Evolutionary conservation across 2,888 invertebrate genomes (phyloP), one percentile per base, ranked within the genome.

Genomic region (Leptothorax acervorum): DNA sequence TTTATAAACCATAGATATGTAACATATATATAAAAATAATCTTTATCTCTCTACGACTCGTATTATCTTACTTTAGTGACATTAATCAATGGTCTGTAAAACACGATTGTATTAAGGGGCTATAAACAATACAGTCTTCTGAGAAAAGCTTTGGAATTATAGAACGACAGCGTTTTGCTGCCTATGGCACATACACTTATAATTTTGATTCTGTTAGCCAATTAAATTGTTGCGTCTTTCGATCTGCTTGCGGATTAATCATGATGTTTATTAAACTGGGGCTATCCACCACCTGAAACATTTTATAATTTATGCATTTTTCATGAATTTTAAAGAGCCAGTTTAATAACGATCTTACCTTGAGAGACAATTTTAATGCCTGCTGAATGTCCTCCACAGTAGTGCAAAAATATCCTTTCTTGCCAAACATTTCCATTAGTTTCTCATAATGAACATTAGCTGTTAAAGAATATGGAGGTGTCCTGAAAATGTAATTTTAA

Each of bases 161-260:
- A 12, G 2, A 8, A 65, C 39, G n/a, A 48, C 45, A 31, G 35
- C 3, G 1, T 53, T 28, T 31, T 63, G 12, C 23, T n/a, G 23
- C 53, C 11, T 51, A 28, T 11, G 11, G 1, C 53, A 75, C 18
- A 15, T n/a, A 42, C 11, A 28, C 53, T 79, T 82, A 98, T 91
- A 98, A 95, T 95, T 99, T 99, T 8, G 99, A 98, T 95, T 98
- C 98, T 0, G 99, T 99, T 6, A 99, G 96, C 99, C 99, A 99
- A 93, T 96, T 97, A 95, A 98, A 99, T 28, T 97, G 96, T 95
- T 99, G 99, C 57, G 97, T 97, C 95, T 99, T 99, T 88, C 99
- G 96, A 94, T 97, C 98, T 18, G 99, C 98, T 86, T 97, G 96
- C 4, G 99, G 98, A 94, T 97, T 97, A 81, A 99, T 99, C 92